Conservation (phyloP, 2,888 invertebrate genomes). For the Lampropteryx suffumata region DNA sequence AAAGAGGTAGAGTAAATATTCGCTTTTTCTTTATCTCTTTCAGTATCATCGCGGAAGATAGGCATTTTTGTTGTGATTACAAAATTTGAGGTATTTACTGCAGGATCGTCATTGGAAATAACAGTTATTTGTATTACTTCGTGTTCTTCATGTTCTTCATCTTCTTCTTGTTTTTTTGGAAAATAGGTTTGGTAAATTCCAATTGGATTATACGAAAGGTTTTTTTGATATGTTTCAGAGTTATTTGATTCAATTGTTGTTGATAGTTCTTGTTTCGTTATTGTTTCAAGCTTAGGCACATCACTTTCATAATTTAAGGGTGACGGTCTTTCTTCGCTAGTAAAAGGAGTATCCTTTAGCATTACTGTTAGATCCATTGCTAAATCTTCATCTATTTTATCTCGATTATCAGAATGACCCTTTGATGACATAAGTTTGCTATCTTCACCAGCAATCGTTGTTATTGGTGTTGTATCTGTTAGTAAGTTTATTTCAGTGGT, state of each 20-base stretch:
- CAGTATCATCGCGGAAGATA: conserved; percentile 40
- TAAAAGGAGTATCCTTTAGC: conserved; percentile 53
- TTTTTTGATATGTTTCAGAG: conserved; percentile 5
- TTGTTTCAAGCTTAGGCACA: conserved; percentile 44
- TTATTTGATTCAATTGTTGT: conserved; percentile 1
- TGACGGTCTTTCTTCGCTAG: conserved; percentile 35
- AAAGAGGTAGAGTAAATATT: conserved; percentile 21
- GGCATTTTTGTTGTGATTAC: conserved; percentile 63
- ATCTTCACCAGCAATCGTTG: conserved; percentile 28
- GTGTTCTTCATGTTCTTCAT: too few species aligned
- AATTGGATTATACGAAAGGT: conserved; percentile 6
- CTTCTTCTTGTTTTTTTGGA: too few species aligned
- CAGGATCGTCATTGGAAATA: conserved; percentile 46
- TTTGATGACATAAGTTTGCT: conserved; percentile 33
- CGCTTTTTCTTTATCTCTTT: conserved; percentile 24
- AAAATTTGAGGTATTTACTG: conserved; percentile 43
- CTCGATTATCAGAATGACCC: conserved; percentile 10
- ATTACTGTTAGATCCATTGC: conserved; percentile 66
- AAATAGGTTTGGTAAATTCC: too few species aligned
- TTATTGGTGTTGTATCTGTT: conserved; percentile 33
- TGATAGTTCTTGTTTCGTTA: conserved; percentile 25
- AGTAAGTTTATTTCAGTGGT: conserved; percentile 35
- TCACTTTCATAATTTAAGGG: conserved; percentile 43
- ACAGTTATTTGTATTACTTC: conserved; percentile 56
- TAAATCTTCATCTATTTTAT: conserved; percentile 47